phyloP scores from a whole-genome alignment of 2,797 vertebrate genomes.

The Gobio occitaniae region DNA sequence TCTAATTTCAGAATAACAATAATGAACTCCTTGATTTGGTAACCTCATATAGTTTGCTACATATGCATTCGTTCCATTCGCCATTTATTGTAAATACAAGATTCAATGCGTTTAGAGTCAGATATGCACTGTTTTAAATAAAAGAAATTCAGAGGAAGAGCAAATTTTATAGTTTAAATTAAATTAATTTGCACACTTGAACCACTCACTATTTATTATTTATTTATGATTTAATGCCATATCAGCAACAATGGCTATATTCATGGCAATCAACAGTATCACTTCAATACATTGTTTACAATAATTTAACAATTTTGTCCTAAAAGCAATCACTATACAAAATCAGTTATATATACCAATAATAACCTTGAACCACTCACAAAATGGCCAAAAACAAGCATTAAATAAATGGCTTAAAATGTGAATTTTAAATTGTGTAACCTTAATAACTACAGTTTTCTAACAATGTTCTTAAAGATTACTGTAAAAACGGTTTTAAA shows the following conservation, averaged over 20 bases:
- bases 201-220: too few species aligned
- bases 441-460: neutral
- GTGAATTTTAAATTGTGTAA: neutral
- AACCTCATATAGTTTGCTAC: neutral
- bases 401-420: neutral
- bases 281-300: too few species aligned
- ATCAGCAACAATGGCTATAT: too few species aligned
- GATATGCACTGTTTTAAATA: neutral
- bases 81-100: neutral
- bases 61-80: too few species aligned
- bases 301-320: too few species aligned
- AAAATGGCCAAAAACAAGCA: neutral
- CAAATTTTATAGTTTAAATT: neutral
- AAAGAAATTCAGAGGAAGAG: neutral
- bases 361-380: neutral
- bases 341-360: too few species aligned
- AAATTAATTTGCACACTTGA: neutral
- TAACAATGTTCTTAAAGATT: neutral
- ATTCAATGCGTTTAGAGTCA: neutral
- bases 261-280: too few species aligned
- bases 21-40: too few species aligned
- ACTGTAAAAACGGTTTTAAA: neutral
- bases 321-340: too few species aligned
- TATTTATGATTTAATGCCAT: too few species aligned
- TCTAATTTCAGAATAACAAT: too few species aligned